Conservation (phyloP, 1,140 invertebrate genomes). For the Lepidostoma basale region DNA sequence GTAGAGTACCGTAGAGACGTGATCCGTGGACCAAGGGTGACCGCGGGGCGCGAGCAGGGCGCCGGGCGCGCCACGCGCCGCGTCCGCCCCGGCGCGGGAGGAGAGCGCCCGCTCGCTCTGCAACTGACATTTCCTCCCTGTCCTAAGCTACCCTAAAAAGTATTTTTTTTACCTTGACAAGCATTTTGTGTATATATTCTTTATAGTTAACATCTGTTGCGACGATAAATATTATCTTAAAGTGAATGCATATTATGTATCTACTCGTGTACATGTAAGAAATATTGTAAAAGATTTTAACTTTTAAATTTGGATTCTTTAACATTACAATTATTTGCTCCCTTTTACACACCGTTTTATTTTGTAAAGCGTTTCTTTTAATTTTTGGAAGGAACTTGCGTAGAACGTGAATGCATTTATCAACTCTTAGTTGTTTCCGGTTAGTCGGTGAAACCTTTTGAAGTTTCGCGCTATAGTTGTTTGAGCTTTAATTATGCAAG, state of each 20-base stretch:
- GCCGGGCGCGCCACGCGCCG: not conserved
- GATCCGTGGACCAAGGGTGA: constrained; percentile 16
- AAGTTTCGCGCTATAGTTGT: too few species aligned
- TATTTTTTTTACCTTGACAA: not conserved
- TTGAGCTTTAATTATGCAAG: too few species aligned
- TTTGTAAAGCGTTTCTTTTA: too few species aligned
- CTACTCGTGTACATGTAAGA: too few species aligned
- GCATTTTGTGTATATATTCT: not conserved
- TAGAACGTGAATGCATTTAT: too few species aligned
- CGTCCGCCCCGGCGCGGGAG: not conserved
- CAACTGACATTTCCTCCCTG: constrained; percentile 2
- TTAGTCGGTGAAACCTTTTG: too few species aligned
- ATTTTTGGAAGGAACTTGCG: too few species aligned
- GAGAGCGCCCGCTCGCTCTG: not conserved
- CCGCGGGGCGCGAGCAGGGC: constrained; percentile 5
- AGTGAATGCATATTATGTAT: not conserved
- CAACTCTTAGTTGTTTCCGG: too few species aligned
- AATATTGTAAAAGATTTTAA: too few species aligned
- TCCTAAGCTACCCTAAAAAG: not conserved
- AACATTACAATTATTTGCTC: not conserved
- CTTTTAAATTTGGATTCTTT: too few species aligned
- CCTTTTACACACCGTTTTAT: not conserved
- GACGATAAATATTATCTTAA: not conserved
- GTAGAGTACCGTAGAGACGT: constrained; percentile 23
- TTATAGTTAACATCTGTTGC: not conserved